phyloP scores from a whole-genome alignment of 2,888 invertebrate species.

The Drosophila subsilvestris region DNA sequence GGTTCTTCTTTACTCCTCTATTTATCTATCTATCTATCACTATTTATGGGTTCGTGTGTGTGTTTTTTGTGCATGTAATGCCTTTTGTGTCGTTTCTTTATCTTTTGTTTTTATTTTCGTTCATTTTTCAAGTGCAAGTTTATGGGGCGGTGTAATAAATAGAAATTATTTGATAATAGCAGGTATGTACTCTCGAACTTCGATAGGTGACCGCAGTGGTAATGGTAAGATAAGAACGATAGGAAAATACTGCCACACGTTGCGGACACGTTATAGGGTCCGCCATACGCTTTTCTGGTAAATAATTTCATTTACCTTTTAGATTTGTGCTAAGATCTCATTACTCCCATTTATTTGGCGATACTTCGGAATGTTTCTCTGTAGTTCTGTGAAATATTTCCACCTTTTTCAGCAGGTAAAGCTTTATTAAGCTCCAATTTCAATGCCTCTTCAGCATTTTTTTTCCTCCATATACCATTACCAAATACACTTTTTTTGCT shows the following conservation, averaged over 20 bases:
- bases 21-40: neutral
- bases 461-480: neutral
- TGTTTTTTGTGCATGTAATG: slow-evolving; percentile 16
- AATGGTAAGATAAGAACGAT: neutral
- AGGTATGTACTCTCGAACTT: neutral
- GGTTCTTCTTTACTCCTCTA: slow-evolving; percentile 9
- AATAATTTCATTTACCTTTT: neutral
- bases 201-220: no score
- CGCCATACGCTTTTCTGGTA: no score
- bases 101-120: slow-evolving; percentile 10
- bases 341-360: no score
- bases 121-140: slow-evolving; percentile 56
- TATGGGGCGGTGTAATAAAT: slow-evolving; percentile 44
- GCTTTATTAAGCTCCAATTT: neutral
- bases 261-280: no score
- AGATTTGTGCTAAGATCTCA: no score
- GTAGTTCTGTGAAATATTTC: neutral
- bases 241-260: no score
- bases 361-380: neutral
- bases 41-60: slow-evolving; percentile 4
- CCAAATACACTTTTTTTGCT: neutral
- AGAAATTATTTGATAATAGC: slow-evolving; percentile 45
- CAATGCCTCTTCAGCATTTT: neutral
- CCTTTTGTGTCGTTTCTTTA: slow-evolving; percentile 29
- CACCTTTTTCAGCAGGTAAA: neutral